These are phyloP conservation scores for Oenanthe melanoleuca DNA, from an alignment of 2,113 vertebrate genomes.

Conservation along the genomic window DNA sequence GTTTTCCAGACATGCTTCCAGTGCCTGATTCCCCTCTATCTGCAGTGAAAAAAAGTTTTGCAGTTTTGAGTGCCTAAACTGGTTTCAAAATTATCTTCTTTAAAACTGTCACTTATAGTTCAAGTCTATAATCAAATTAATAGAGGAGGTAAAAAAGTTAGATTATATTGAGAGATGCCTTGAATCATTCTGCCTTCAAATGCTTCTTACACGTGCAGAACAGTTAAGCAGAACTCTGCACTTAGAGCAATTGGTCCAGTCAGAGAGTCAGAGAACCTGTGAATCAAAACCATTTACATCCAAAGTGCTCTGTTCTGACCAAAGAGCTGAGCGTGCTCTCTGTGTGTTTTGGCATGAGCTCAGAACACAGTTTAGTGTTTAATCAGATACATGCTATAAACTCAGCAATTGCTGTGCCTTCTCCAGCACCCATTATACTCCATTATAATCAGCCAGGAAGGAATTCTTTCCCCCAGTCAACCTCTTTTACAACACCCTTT, in stretches of 20 bases:
- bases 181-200: not conserved
- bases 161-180: not conserved
- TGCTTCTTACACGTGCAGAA: not conserved
- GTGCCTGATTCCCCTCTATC: not conserved
- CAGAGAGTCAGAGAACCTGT: not conserved
- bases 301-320: not conserved
- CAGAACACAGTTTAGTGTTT: not conserved
- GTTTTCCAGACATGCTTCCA: constrained; percentile 75
- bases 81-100: not conserved
- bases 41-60: not conserved
- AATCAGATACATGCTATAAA: not conserved
- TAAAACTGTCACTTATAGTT: not conserved
- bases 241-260: not conserved
- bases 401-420: not conserved
- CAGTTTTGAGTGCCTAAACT: not conserved
- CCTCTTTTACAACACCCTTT: not conserved
- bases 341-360: not conserved
- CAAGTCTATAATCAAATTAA: not conserved
- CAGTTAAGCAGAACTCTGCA: not conserved
- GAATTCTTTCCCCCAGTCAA: not conserved
- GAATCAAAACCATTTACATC: not conserved
- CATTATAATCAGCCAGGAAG: not conserved
- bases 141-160: not conserved
- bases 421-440: not conserved
- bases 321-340: not conserved